These are phyloP conservation scores for Pygocentrus nattereri DNA, from an alignment of 2,797 vertebrate genomes.

Conservation along the genomic window DNA sequence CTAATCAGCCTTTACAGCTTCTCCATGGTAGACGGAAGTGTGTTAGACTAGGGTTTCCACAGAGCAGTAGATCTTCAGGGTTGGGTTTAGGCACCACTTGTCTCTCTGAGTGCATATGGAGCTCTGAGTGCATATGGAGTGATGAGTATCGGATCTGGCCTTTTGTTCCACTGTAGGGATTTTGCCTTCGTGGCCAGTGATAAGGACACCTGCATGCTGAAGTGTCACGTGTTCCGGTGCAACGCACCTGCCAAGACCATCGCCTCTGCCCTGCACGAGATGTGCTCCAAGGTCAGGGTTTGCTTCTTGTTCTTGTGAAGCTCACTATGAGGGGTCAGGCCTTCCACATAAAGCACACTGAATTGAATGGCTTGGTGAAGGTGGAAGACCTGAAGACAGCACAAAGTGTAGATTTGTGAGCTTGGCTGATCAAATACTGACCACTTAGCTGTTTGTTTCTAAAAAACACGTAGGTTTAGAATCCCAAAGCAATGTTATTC, in stretches of 20 bases:
- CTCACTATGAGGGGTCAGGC: neutral
- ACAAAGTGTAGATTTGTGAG: too few species aligned
- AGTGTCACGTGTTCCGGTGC: slow-evolving; percentile 97
- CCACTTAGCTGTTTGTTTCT: too few species aligned
- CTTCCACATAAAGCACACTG: neutral
- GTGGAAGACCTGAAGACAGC: too few species aligned
- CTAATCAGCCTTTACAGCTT: neutral
- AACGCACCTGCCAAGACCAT: slow-evolving; percentile 92
- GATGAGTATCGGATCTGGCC: slow-evolving; percentile 40
- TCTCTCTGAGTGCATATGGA: neutral
- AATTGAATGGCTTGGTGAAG: too few species aligned
- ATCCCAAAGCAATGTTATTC: too few species aligned
- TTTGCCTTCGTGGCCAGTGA: slow-evolving; percentile 96
- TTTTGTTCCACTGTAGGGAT: slow-evolving; percentile 79
- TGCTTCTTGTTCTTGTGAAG: neutral
- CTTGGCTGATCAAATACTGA: too few species aligned
- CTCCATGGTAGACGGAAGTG: neutral
- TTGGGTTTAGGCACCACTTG: neutral
- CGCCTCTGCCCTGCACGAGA: slow-evolving; percentile 88
- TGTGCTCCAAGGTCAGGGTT: slow-evolving; percentile 90
- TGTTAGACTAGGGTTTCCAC: neutral
- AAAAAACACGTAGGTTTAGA: neutral
- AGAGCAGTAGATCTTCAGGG: slow-evolving; percentile 5
- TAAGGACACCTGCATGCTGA: slow-evolving; percentile 94
- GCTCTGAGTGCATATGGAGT: neutral